phyloP scores from a whole-genome alignment of 2,888 invertebrate species.

The Drosophila quinaria region DNA sequence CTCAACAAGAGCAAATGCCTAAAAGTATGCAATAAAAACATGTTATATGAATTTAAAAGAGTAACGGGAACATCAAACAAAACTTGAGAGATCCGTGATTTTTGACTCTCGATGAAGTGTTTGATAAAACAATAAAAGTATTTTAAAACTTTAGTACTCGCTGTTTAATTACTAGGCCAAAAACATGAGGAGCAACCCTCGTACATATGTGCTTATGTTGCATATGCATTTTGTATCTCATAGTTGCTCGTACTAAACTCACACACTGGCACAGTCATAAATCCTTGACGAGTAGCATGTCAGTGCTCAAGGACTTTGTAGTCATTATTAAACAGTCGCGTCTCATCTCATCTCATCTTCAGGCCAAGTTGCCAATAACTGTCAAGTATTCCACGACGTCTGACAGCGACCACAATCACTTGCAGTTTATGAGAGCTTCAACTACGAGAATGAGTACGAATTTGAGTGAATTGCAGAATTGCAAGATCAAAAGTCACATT shows the following conservation, averaged over 20 bases:
- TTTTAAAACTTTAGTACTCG: background rate
- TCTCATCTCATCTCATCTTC: background rate
- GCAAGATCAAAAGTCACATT: background rate
- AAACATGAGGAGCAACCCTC: background rate
- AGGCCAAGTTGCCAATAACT: constrained; percentile 41
- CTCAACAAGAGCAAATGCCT: too few relatives aligned
- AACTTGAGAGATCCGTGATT: too few relatives aligned
- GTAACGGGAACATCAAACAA: too few relatives aligned
- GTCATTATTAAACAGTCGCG: constrained; percentile 58
- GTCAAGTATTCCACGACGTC: constrained; percentile 14
- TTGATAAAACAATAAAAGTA: background rate
- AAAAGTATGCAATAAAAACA: too few relatives aligned
- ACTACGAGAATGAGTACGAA: background rate
- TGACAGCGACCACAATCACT: constrained; percentile 23
- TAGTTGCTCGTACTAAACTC: background rate
- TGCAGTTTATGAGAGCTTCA: background rate
- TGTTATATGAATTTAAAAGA: too few relatives aligned
- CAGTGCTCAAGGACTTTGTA: constrained; percentile 44
- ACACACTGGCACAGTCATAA: constrained; percentile 30
- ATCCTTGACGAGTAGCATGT: constrained; percentile 34
- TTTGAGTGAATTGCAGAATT: background rate
- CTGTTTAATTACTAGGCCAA: background rate
- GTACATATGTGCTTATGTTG: background rate
- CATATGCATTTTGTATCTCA: background rate
- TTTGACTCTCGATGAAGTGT: too few relatives aligned